phyloP scores from a whole-genome alignment of 1,140 invertebrate genomes.

The Drosophila sturtevanti region DNA sequence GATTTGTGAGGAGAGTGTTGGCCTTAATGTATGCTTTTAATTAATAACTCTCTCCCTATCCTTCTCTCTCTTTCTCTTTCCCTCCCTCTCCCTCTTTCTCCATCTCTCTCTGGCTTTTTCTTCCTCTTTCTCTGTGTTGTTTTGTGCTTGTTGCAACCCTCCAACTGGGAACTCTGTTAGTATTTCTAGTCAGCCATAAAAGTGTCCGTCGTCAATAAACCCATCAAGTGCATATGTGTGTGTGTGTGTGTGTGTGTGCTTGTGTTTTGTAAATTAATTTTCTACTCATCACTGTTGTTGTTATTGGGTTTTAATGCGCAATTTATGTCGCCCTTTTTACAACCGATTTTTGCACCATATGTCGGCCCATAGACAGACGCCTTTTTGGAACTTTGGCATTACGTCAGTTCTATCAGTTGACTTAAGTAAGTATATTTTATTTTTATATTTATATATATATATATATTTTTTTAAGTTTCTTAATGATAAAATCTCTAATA shows the following conservation, averaged over 20 bases:
- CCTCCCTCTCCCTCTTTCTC: neutral
- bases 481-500: too few species aligned
- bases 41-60: constrained; percentile 69
- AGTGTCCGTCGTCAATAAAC: constrained; percentile 65
- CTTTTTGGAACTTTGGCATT: neutral
- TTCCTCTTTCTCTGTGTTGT: neutral
- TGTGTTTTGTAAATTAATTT: constrained; percentile 74
- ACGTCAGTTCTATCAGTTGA: neutral
- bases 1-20: constrained; percentile 27
- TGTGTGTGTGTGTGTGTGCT: constrained; percentile 32
- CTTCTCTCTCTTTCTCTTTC: constrained; percentile 50
- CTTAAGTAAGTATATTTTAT: neutral
- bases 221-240: constrained; percentile 25
- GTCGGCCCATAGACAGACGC: neutral
- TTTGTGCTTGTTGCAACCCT: neutral
- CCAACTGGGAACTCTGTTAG: constrained; percentile 46
- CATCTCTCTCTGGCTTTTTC: neutral
- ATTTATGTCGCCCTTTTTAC: constrained; percentile 14
- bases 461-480: neutral
- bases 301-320: constrained; percentile 75
- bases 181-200: constrained; percentile 66
- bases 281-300: constrained; percentile 76
- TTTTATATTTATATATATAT: too few species aligned
- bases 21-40: constrained; percentile 69
- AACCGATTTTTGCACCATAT: constrained; percentile 13